phyloP scores from a whole-genome alignment of 2,888 invertebrate genomes.

The Eupithecia centaureata region DNA sequence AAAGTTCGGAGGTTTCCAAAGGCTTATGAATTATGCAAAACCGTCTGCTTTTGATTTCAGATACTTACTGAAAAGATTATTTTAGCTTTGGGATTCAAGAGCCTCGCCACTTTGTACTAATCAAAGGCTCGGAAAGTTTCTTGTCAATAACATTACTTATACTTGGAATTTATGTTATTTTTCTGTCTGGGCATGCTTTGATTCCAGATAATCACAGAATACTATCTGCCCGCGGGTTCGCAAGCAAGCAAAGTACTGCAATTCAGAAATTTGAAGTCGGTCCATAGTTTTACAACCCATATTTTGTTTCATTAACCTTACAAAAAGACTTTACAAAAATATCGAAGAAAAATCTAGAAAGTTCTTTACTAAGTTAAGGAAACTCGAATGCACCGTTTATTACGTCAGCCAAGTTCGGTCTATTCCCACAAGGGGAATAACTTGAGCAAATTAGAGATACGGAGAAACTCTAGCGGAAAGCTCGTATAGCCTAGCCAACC shows the following conservation, averaged over 20 bases:
- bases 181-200: not conserved
- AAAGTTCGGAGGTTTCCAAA: conserved; percentile 37
- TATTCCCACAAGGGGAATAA: conserved; percentile 35
- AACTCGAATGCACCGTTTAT: conserved; percentile 41
- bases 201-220: not conserved
- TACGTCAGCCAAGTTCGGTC: conserved; percentile 36
- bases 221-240: not conserved
- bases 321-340: too few species aligned
- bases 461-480: not conserved
- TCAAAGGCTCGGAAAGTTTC: conserved; percentile 5
- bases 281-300: too few species aligned
- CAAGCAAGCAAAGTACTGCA: too few species aligned
- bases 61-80: conserved; percentile 30
- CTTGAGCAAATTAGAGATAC: conserved; percentile 26
- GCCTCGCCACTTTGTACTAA: conserved; percentile 1
- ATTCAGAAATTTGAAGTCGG: too few species aligned
- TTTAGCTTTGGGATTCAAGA: conserved; percentile 17
- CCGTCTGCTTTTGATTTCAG: conserved; percentile 37
- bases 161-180: not conserved
- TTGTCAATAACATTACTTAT: not conserved
- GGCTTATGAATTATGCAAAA: conserved; percentile 43
- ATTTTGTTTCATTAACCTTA: too few species aligned
- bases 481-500: not conserved
- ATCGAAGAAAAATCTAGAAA: conserved; percentile 23
- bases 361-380: conserved; percentile 23